Evolutionary conservation across 2,113 vertebrate genomes (phyloP).

Genomic region (Hemicordylus capensis): DNA sequence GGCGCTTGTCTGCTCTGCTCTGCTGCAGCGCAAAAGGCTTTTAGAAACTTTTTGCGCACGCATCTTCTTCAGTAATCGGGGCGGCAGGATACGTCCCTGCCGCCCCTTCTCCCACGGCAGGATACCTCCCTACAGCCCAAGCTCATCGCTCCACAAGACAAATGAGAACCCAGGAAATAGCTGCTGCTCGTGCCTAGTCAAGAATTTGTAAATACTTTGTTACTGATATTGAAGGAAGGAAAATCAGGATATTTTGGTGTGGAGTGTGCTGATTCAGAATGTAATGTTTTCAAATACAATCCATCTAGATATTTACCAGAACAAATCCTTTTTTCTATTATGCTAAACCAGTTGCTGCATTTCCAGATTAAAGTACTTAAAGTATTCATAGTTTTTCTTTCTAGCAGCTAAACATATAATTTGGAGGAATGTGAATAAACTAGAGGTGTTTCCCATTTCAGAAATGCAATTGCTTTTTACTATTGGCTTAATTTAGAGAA

Average conservation of each 20-base stretch:
- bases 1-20: too few species aligned
- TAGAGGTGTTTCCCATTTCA: constrained; percentile 39
- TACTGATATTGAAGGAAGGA: constrained; percentile 37
- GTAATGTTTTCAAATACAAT: constrained; percentile 41
- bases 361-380: constrained; percentile 56
- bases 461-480: neutral
- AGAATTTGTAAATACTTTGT: constrained; percentile 41
- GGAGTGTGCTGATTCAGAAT: constrained; percentile 45
- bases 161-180: too few species aligned
- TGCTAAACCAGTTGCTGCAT: constrained; percentile 70
- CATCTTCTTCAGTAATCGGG: too few species aligned
- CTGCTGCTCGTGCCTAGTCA: constrained; percentile 13
- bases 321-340: constrained; percentile 42
- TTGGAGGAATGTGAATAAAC: constrained; percentile 75
- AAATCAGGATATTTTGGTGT: constrained; percentile 68
- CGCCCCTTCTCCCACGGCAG: too few species aligned
- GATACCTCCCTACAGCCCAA: constrained; percentile 37
- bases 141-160: constrained; percentile 23
- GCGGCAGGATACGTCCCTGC: too few species aligned
- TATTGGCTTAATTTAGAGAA: constrained; percentile 5
- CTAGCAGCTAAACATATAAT: constrained; percentile 66
- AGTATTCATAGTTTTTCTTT: constrained; percentile 70
- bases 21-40: too few species aligned
- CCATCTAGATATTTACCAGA: constrained; percentile 26
- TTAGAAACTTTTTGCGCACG: too few species aligned